Percentiles rank a stretch among this genome's conserved stretches.
These are phyloP conservation scores for Nudaria mundana DNA, from an alignment of 2,888 invertebrate genomes.

Conservation along the genomic window DNA sequence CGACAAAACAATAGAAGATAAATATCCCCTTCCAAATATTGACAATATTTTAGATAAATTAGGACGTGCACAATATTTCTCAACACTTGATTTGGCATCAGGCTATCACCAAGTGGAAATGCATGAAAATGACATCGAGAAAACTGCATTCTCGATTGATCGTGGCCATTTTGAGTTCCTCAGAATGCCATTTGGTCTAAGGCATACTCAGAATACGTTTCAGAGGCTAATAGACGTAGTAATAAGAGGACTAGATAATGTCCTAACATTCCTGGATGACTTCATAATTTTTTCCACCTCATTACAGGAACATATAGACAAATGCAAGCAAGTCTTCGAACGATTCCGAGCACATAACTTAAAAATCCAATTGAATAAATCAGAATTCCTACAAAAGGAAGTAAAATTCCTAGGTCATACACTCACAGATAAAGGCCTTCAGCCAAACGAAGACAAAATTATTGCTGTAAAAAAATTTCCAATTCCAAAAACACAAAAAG, in stretches of 20 bases:
- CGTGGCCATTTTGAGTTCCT: constrained; percentile 40
- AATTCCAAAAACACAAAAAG: constrained; percentile 25
- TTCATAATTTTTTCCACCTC: constrained; percentile 11
- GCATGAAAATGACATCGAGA: constrained; percentile 25
- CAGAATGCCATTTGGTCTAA: constrained; percentile 42
- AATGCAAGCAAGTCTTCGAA: constrained; percentile 29
- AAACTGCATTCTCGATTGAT: constrained; percentile 40
- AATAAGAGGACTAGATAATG: constrained; percentile 33
- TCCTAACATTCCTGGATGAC: constrained; percentile 12
- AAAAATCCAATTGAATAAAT: constrained; percentile 27
- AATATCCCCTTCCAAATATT: constrained; percentile 32
- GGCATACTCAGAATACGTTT: constrained; percentile 39
- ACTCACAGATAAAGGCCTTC: constrained; percentile 24
- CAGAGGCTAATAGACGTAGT: constrained; percentile 43
- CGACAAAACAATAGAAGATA: constrained; percentile 29
- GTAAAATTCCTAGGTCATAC: constrained; percentile 18
- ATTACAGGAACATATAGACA: constrained; percentile 26
- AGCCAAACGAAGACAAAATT: constrained; percentile 36
- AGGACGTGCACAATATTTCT: constrained; percentile 27
- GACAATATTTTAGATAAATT: constrained; percentile 28
- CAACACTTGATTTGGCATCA: constrained; percentile 29
- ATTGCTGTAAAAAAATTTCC: constrained; percentile 27
- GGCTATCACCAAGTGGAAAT: constrained; percentile 27
- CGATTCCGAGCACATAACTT: constrained; percentile 23
- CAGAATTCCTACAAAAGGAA: constrained; percentile 25